phyloP scores from a whole-genome alignment of 2,797 vertebrate genomes.

The Phaenicophaeus curvirostris region DNA sequence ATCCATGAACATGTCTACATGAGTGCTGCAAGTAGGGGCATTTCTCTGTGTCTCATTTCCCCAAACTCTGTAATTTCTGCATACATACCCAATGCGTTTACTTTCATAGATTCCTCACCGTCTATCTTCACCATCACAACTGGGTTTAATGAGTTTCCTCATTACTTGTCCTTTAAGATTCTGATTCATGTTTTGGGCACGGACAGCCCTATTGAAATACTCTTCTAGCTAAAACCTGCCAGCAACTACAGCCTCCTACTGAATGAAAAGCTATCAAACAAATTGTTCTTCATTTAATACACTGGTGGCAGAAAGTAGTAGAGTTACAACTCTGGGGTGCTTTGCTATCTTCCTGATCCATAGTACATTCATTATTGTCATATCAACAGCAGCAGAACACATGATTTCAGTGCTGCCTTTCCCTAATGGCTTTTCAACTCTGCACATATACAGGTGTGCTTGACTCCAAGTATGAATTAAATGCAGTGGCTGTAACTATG shows the following conservation, averaged over 20 bases:
- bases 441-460: neutral
- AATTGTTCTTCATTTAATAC: neutral
- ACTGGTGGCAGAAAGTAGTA: neutral
- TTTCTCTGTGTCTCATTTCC: neutral
- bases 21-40: neutral
- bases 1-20: neutral
- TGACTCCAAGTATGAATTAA: neutral
- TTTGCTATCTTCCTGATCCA: neutral
- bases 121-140: neutral
- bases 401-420: neutral
- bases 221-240: neutral
- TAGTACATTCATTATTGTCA: accelerated
- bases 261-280: neutral
- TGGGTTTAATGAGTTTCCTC: neutral
- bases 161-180: neutral
- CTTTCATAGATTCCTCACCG: neutral
- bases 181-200: neutral
- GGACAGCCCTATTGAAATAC: neutral
- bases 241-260: neutral
- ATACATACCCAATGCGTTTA: neutral
- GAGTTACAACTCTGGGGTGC: neutral
- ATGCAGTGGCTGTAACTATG: neutral
- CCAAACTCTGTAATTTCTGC: neutral
- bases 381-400: neutral
- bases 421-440: neutral